Base-by-base conservation (phyloP, 2,888 invertebrate genomes). In the Dicyrtomina minuta region DNA sequence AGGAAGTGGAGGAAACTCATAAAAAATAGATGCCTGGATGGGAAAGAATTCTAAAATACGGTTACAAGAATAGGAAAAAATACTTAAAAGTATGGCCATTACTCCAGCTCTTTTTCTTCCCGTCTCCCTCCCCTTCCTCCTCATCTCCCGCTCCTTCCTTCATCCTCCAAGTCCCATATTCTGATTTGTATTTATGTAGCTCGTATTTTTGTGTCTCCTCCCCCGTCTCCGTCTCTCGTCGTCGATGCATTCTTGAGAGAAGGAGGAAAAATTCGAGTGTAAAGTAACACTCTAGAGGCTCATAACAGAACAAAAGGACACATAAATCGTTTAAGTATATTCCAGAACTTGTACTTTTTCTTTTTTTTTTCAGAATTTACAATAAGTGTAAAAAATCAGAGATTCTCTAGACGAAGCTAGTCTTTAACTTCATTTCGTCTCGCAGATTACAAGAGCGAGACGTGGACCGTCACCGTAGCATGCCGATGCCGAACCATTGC, bases 121-220 rank as follows among this genome's bases (percentile, higher is more conserved):
- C 33, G 15, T 55, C 10, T 55, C 27, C 3, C 17, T 12, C 12
- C 4, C 24, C 8, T 6, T n/a, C 24, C 17, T n/a, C n/a, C n/a
- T n/a, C n/a, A n/a, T n/a, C n/a, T n/a, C n/a, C n/a, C n/a, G n/a
- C n/a, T n/a, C n/a, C n/a, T n/a, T n/a, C n/a, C n/a, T n/a, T n/a
- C n/a, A n/a, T n/a, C n/a, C 3, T 33, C 3, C 8, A 15, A 22
- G 41, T 12, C 17, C 65, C 24, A 65, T 65, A 55, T 65, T 55
- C 65, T 65, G 65, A 65, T 65, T 65, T 53, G 65, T 65, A 65
- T 65, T 65, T 65, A 65, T 65, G 55, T 55, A 24, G 65, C 26
- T 43, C 20, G 33, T 62, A 26, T 62, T 62, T 62, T 58, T 20
- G n/a, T n/a, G n/a, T n/a, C n/a, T n/a, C n/a, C n/a, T n/a, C n/a